Conservation (phyloP, 2,113 vertebrate genomes). For the Spea multiplicata region DNA sequence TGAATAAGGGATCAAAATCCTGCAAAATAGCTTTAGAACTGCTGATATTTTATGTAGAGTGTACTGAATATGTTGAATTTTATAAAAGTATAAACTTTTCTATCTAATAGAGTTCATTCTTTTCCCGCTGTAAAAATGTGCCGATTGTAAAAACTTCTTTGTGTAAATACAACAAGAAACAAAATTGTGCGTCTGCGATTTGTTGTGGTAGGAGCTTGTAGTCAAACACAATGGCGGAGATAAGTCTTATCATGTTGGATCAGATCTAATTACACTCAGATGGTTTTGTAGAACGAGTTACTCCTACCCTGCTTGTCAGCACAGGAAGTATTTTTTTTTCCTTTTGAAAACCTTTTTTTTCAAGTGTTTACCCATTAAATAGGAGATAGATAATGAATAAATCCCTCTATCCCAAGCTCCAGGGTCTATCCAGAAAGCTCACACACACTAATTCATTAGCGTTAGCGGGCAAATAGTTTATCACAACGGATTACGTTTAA, state of each 20-base stretch:
- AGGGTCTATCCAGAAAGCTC: not conserved
- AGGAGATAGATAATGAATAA: not conserved
- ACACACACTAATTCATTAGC: not conserved
- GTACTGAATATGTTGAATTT: too few relatives aligned
- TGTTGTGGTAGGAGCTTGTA: too few relatives aligned
- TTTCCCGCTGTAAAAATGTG: too few relatives aligned
- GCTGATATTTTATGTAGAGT: too few relatives aligned
- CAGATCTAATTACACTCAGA: conserved; percentile 18
- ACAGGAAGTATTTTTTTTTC: not conserved
- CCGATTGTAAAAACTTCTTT: too few relatives aligned
- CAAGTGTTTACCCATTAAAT: not conserved
- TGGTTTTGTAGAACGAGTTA: conserved; percentile 5
- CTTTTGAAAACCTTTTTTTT: not conserved
- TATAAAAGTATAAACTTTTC: too few relatives aligned
- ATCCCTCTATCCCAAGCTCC: not conserved
- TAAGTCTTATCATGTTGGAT: conserved; percentile 28
- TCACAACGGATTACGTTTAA: not conserved
- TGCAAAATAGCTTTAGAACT: too few relatives aligned
- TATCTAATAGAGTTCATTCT: too few relatives aligned
- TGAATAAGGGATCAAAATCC: too few relatives aligned
- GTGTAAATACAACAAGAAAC: too few relatives aligned
- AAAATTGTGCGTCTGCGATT: too few relatives aligned
- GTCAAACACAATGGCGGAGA: conserved; percentile 1
- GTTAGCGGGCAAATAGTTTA: not conserved
- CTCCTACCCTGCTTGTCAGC: conserved; percentile 10